Evolutionary conservation across 2,797 vertebrate genomes (phyloP), one percentile per base, ranked within the genome.

Genomic region (Synanceia verrucosa): DNA sequence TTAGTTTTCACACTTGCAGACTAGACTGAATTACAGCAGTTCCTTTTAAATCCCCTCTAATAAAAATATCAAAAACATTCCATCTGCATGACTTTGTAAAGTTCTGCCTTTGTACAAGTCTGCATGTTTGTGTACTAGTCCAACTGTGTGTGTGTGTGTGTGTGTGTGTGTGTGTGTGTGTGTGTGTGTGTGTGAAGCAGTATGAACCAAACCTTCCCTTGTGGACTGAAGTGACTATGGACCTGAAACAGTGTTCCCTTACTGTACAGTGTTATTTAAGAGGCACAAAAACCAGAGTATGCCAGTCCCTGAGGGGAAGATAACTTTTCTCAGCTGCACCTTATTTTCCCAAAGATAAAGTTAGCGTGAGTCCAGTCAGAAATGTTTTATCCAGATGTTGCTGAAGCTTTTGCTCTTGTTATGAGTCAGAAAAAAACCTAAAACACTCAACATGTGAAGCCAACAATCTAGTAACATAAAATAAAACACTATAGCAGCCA

Each of bases 51-150:
- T 64, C 51, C 56, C 62, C 4, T 71, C 51, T 36, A 63, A 82
- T 63, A 59, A 78, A 80, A 78, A 85, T 65, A 85, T 77, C 28
- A 69, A 69, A 48, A 90, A 88, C 87, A 89, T 89, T 91, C 89
- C 88, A 87, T 89, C 78, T 86, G 90, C 91, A 91, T 92, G 86
- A 89, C 86, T 83, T 81, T 88, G 88, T 91, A 74, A 78, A 87
- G 69, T 86, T 88, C 82, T 86, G 87, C 83, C 83, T 90, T 88
- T 85, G 81, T 78, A 44, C 62, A 26, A 29, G 41, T 64, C 61
- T 69, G 44, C 52, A 29, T n/a, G n/a, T n/a, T n/a, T n/a, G n/a
- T n/a, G n/a, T n/a, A 43, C 39, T 53, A 62, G n/a, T n/a, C n/a
- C n/a, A n/a, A 28, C 19, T 53, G 51, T 21, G 51, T 19, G 51